Percentiles rank a stretch among this genome's conserved stretches.
These are phyloP conservation scores for Sepiola atlantica DNA, from an alignment of 2,888 invertebrate genomes.

Conservation along the genomic window DNA sequence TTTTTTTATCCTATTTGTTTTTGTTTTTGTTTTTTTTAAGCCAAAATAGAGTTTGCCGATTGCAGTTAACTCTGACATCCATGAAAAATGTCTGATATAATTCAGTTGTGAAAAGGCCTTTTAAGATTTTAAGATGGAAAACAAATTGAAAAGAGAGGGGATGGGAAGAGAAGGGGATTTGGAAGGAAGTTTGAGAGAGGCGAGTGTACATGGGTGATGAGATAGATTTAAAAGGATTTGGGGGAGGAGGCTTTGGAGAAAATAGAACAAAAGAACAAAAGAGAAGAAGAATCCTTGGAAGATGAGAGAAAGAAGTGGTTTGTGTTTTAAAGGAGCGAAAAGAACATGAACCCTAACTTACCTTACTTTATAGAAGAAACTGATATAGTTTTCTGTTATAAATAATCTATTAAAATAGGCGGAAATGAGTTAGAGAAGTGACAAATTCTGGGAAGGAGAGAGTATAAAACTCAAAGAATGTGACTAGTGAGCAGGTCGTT, in stretches of 20 bases:
- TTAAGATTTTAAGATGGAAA: background rate
- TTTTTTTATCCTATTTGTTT: background rate
- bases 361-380: no score
- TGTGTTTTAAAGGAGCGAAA: no score
- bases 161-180: background rate
- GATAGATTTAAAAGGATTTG: no score
- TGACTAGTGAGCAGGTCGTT: no score
- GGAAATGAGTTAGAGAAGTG: no score
- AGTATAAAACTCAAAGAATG: no score
- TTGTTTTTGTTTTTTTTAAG: background rate
- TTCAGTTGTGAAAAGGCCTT: slow-evolving; percentile 18
- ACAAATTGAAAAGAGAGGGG: background rate
- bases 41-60: background rate
- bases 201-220: background rate
- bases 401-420: no score
- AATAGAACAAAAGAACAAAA: background rate
- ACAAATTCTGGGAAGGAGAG: no score
- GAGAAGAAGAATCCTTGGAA: background rate
- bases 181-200: background rate
- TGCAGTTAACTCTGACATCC: background rate
- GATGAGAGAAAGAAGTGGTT: background rate
- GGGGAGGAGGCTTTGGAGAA: no score
- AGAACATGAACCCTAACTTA: no score
- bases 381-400: no score
- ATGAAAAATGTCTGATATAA: slow-evolving; percentile 32